These are phyloP conservation scores for Syncerus caffer DNA, from an alignment of 2,797 vertebrate species.

Conservation along the genomic window DNA sequence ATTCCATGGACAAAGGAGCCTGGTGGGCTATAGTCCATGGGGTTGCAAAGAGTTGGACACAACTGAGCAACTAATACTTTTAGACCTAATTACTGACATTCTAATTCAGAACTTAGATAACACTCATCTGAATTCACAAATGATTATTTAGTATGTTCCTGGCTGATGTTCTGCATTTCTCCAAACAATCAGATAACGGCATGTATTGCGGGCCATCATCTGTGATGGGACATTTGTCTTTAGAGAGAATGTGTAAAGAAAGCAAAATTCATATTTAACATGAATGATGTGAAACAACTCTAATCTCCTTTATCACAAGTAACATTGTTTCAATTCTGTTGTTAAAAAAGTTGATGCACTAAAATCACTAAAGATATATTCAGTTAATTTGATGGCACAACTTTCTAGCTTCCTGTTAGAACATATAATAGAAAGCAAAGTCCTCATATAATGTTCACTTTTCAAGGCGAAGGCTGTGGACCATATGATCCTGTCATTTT, in stretches of 20 bases:
- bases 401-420: not conserved
- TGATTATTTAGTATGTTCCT: not conserved
- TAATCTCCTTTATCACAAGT: not conserved
- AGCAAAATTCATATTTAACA: not conserved
- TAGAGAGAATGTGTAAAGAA: not conserved
- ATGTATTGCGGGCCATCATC: not conserved
- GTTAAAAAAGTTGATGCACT: slow-evolving; percentile 16
- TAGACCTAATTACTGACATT: not conserved
- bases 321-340: not conserved
- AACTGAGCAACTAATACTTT: not conserved
- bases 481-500: not conserved
- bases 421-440: not conserved
- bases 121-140: not conserved
- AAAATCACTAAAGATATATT: not conserved
- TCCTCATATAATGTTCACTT: not conserved
- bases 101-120: not conserved
- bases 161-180: not conserved
- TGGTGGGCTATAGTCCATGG: not conserved
- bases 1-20: not conserved
- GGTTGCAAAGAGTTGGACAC: not conserved
- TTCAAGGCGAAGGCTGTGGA: not conserved
- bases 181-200: not conserved
- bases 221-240: not conserved
- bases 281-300: not conserved
- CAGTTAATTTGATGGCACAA: not conserved